Evolutionary conservation across 2,113 vertebrate species (phyloP).

Genomic region (Sminthopsis crassicaudata): DNA sequence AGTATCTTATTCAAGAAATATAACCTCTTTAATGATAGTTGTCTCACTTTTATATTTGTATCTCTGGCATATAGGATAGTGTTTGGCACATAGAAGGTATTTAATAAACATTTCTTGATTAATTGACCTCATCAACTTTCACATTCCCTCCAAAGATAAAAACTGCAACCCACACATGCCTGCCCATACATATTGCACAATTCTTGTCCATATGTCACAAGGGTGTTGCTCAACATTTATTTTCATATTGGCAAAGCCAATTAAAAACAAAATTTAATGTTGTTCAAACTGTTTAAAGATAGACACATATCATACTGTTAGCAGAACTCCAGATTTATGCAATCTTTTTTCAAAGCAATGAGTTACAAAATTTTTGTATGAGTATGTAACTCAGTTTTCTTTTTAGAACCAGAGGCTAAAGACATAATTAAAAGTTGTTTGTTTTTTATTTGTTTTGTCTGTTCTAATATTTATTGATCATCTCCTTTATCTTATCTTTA

Average conservation of each 20-base stretch:
- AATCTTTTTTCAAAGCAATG: neutral
- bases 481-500: neutral
- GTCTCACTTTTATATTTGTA: neutral
- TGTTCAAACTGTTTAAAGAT: neutral
- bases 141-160: neutral
- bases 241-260: neutral
- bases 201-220: neutral
- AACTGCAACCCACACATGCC: neutral
- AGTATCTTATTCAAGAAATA: neutral
- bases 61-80: neutral
- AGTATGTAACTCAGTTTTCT: neutral
- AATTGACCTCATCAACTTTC: neutral
- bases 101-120: neutral
- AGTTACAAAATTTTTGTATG: neutral
- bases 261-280: neutral
- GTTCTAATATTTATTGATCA: neutral
- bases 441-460: neutral
- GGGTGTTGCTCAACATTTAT: neutral
- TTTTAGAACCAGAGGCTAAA: neutral
- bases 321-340: neutral
- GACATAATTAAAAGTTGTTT: neutral
- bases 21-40: neutral
- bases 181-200: neutral
- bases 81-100: neutral
- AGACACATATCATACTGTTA: neutral